Percentiles rank a stretch among this genome's conserved stretches.
Evolutionary conservation across 1,140 invertebrate species (phyloP).

Genomic region (Drosophila paulistorum): DNA sequence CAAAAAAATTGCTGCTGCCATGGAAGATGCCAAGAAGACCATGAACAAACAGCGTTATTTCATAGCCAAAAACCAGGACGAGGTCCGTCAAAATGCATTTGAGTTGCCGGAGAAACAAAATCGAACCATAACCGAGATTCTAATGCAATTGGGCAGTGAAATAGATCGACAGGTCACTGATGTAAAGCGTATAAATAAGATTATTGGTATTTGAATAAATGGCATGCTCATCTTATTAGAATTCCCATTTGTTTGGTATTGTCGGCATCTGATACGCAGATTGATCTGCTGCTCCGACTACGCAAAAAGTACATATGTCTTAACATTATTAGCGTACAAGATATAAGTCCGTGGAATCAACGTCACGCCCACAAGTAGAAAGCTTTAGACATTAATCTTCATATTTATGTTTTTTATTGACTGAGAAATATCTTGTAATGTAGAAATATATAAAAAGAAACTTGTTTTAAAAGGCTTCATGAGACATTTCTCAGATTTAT

Average conservation of each 20-base stretch:
- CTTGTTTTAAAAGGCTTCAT: no score
- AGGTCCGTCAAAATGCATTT: constrained; percentile 48
- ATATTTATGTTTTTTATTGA: no score
- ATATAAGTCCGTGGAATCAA: no score
- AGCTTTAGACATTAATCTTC: no score
- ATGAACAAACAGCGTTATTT: constrained; percentile 76
- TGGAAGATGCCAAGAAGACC: constrained; percentile 61
- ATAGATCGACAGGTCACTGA: constrained; percentile 75
- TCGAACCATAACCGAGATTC: constrained; percentile 73
- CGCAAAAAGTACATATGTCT: no score
- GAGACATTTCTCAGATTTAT: no score
- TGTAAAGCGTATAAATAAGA: constrained; percentile 77
- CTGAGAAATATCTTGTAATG: no score
- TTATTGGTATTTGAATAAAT: constrained; percentile 57
- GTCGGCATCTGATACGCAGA: background rate
- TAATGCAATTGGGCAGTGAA: constrained; percentile 66
- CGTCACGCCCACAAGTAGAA: no score
- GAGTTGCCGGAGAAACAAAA: constrained; percentile 76
- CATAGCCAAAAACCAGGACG: constrained; percentile 67
- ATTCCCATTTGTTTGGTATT: background rate
- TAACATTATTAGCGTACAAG: no score
- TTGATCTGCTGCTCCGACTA: no score
- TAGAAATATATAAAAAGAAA: no score
- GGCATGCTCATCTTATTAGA: background rate
- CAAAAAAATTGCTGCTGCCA: constrained; percentile 50